Evolutionary conservation across 2,888 invertebrate genomes (phyloP), one percentile per base, ranked within the genome.

Genomic region (Achlya flavicornis): DNA sequence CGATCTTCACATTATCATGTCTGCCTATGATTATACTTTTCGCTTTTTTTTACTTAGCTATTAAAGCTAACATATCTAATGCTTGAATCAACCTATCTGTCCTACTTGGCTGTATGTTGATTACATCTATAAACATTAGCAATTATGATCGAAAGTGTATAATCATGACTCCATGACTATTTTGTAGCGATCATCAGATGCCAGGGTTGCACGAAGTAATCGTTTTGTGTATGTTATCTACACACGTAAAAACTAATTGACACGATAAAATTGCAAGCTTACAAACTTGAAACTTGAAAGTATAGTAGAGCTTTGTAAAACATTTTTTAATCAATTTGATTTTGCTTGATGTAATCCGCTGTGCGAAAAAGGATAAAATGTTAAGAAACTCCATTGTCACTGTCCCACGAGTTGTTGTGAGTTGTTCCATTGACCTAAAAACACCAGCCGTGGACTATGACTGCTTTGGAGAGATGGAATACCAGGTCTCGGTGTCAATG

Each of bases 101-200:
- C 64, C 63, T 62, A 61, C 65, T 64, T 64, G 41, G 10, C 53
- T 58, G 26, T 41, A 62, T 35, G 59, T 61, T 61, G 67, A 66
- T 67, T 66, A 57, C 64, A 61, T 64, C 63, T 63, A 16, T 43
- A 38, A 46, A 60, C 58, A 63, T 59, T 61, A 33, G 35, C 62
- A 63, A 58, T 79, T 79, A 74, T 68, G 48, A 69, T 70, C 67
- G 63, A 72, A 71, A 77, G 69, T 69, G 64, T 74, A 66, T 72
- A 77, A 78, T 79, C 71, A 70, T 68, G 58, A 70, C 75, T 72
- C 72, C 66, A 61, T 66, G 63, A 64, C 61, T 64, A 63, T 63
- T 68, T 62, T 58, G 57, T 33, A 61, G 68, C 61, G 66, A 67
- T 69, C 63, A 65, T 71, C 63, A 71, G 70, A 70, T 67, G 70